Evolutionary conservation across 37 sponge, comb jelly and placozoan genomes (phyloP), one percentile per base, ranked within the genome.

Genomic region (Beroe forskalii): DNA sequence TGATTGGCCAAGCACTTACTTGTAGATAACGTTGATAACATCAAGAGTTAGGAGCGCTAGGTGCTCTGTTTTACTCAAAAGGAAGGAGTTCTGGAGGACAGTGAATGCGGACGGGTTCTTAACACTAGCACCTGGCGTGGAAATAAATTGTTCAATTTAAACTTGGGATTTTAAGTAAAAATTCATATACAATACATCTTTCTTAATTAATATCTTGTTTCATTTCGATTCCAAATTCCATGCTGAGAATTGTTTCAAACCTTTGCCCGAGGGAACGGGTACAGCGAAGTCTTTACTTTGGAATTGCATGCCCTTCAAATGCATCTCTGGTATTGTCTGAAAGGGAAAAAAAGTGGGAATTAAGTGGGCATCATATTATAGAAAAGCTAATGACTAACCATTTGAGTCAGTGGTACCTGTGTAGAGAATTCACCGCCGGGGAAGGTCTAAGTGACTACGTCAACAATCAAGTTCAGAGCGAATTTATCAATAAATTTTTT

Each of bases 31-130:
- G 38, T 32, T 72, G 20, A 72, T 72, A 33, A 72, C 40, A 72
- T 72, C 40, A 23, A 72, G 23, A 19, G 14, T 38, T 32, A 72
- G 40, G 19, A 38, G 38, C 1, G 75, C 36, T 37, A 33, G 14
- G 8, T 37, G 40, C 38, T 72, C 75, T 22, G 40, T 33, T 30
- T 23, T 35, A 39, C 75, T 22, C 37, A 17, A 30, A 8, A 72
- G 20, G 14, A 72, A 37, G 9, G 35, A 35, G 9, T 72, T 39
- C 40, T 72, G 75, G 9, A 72, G 14, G 2, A 72, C 75, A 12
- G 19, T 30, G 35, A 72, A 72, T 30, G 75, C 75, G 4, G 75
- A 35, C 8, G 75, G 75, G 40, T 72, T 72, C 75, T 72, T 72
- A 23, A 72, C 75, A 33, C 40, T 72, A 4, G 75, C 75, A 30